Conservation (phyloP, 2,888 invertebrate genomes). For the Dryocosmus kuriphilus region DNA sequence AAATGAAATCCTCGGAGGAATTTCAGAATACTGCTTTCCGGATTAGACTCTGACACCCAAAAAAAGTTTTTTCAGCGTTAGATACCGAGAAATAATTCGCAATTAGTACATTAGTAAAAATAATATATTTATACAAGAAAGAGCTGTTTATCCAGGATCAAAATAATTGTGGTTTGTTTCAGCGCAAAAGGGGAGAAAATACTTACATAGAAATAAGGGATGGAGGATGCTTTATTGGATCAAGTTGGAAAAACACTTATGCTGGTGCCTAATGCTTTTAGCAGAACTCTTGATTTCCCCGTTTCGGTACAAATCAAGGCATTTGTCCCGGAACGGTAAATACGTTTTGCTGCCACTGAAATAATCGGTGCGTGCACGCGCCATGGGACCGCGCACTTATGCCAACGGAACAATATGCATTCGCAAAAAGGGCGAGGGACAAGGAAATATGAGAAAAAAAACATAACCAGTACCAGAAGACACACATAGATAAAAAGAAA, state of each 20-base stretch:
- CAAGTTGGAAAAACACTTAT: constrained; percentile 41
- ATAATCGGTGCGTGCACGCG: constrained; percentile 56
- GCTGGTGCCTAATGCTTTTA: constrained; percentile 39
- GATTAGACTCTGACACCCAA: no score
- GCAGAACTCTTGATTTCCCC: constrained; percentile 40
- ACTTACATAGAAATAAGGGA: not conserved
- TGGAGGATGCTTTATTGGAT: not conserved
- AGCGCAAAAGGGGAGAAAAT: not conserved
- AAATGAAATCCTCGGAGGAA: no score
- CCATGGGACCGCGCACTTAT: constrained; percentile 36
- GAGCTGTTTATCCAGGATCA: not conserved
- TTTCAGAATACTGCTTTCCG: no score
- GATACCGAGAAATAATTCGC: not conserved
- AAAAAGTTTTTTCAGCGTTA: not conserved
- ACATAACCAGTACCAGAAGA: not conserved
- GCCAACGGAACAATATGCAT: constrained; percentile 44
- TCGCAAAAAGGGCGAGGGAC: constrained; percentile 41
- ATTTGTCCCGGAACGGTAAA: constrained; percentile 70
- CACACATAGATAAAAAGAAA: not conserved
- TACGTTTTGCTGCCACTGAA: constrained; percentile 67
- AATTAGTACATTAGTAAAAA: not conserved
- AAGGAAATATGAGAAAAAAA: constrained; percentile 47
- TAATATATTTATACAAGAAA: not conserved
- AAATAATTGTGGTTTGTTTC: not conserved
- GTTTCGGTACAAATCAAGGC: constrained; percentile 71